Evolutionary conservation across 2,113 vertebrate species (phyloP).

Genomic region (Australoheros scitulus): DNA sequence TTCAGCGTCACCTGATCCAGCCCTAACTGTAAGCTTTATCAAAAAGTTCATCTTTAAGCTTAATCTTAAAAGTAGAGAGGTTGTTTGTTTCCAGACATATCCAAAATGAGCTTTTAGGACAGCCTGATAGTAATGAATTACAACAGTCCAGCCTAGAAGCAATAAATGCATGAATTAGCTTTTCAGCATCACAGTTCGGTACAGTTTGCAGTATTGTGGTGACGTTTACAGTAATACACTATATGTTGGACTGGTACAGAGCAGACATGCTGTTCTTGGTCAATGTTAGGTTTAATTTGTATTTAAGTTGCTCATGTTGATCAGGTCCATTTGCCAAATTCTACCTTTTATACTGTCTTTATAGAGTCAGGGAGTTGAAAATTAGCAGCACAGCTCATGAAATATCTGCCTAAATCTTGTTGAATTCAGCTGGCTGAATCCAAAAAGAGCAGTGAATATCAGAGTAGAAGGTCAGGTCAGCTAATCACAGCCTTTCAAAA

Average conservation of each 20-base stretch:
- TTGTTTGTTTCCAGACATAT: too few relatives aligned
- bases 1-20: too few relatives aligned
- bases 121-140: too few relatives aligned
- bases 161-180: too few relatives aligned
- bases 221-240: too few relatives aligned
- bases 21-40: too few relatives aligned
- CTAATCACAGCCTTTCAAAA: not conserved
- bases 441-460: not conserved
- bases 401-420: not conserved
- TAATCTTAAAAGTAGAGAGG: too few relatives aligned
- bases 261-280: not conserved
- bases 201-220: too few relatives aligned
- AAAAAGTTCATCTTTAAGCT: too few relatives aligned
- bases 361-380: not conserved
- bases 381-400: not conserved
- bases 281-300: not conserved
- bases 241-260: not conserved
- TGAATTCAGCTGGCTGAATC: not conserved
- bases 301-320: not conserved
- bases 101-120: too few relatives aligned
- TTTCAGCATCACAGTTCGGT: too few relatives aligned
- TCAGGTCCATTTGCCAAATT: not conserved
- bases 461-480: not conserved
- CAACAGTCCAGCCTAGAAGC: too few relatives aligned
- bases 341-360: not conserved